These are phyloP conservation scores for Amphipyra tragopoginis DNA, from an alignment of 2,888 invertebrate species.

Conservation along the genomic window DNA sequence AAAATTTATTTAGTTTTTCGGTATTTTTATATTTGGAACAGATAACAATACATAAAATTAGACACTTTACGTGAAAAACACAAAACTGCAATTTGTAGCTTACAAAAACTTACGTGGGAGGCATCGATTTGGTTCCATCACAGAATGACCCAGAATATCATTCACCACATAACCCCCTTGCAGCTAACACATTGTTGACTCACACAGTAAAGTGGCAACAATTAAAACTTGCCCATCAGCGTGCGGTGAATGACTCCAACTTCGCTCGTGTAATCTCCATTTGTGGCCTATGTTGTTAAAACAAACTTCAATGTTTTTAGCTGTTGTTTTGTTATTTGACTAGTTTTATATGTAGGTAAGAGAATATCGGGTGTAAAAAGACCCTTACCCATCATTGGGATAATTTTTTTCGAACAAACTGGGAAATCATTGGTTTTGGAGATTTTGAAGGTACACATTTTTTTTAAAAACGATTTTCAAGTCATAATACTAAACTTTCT, in stretches of 20 bases:
- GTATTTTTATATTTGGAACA: no score
- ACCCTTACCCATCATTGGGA: no score
- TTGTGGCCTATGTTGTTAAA: slow-evolving; percentile 53
- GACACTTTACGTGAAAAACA: no score
- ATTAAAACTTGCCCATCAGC: slow-evolving; percentile 57
- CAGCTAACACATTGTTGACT: slow-evolving; percentile 22
- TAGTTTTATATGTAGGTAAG: slow-evolving; percentile 10
- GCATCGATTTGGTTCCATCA: not conserved
- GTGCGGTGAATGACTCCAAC: slow-evolving; percentile 40
- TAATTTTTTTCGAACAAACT: no score
- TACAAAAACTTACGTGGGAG: no score
- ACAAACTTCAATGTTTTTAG: slow-evolving; percentile 48
- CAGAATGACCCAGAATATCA: slow-evolving; percentile 7
- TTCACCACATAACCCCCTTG: slow-evolving; percentile 8
- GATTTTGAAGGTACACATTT: no score
- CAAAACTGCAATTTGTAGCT: no score
- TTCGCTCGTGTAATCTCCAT: slow-evolving; percentile 54
- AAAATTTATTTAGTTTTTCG: no score
- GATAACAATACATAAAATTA: no score
- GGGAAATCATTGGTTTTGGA: no score
- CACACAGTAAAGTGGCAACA: slow-evolving; percentile 46
- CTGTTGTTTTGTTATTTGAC: slow-evolving; percentile 24
- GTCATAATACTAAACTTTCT: no score
- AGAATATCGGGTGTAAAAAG: not conserved
- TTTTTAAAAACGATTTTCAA: no score